Evolutionary conservation across 2,113 vertebrate species (phyloP).

Genomic region (Tinamus guttatus): DNA sequence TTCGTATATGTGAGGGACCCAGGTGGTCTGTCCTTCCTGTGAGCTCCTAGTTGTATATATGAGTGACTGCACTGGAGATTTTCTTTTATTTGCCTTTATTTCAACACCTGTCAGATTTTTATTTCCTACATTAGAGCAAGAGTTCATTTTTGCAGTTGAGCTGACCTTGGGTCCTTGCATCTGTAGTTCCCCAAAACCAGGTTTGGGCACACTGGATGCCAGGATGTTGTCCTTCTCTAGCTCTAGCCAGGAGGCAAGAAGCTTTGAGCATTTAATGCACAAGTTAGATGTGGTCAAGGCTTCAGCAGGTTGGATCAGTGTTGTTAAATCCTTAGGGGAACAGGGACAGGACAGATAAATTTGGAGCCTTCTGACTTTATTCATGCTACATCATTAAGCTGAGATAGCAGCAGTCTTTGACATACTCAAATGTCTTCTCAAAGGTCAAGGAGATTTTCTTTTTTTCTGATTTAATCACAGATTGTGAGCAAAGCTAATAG

Average conservation of each 20-base stretch:
- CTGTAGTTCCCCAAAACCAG: not conserved
- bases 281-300: not conserved
- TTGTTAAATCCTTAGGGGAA: not conserved
- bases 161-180: not conserved
- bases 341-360: not conserved
- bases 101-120: not conserved
- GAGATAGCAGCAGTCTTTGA: not conserved
- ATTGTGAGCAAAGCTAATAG: not conserved
- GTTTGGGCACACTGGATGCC: not conserved
- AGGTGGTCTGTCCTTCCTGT: not conserved
- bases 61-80: not conserved
- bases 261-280: not conserved
- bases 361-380: not conserved
- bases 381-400: not conserved
- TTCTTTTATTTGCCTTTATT: not conserved
- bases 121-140: not conserved
- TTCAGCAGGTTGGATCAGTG: not conserved
- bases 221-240: not conserved
- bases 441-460: not conserved
- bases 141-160: not conserved
- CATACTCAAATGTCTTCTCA: not conserved
- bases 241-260: not conserved
- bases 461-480: not conserved
- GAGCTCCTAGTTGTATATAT: accelerated
- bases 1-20: not conserved